These are phyloP conservation scores for Calephelis virginiensis DNA, from an alignment of 1,140 invertebrate species.

Conservation along the genomic window DNA sequence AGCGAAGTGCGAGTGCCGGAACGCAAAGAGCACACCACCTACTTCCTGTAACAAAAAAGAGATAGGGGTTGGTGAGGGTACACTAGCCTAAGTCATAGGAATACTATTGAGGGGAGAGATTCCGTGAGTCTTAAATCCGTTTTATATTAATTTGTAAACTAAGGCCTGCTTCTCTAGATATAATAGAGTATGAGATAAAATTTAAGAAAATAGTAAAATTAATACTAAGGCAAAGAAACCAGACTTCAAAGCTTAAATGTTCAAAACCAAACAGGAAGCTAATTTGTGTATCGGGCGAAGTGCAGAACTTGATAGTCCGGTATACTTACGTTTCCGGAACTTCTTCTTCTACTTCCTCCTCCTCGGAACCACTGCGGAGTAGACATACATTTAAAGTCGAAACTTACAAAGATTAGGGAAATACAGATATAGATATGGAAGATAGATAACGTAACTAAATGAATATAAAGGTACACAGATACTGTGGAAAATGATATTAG, in stretches of 20 bases:
- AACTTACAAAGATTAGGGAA: slow-evolving; percentile 19
- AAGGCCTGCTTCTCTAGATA: slow-evolving; percentile 40
- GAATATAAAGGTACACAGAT: slow-evolving; percentile 1
- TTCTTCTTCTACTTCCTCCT: slow-evolving; percentile 84
- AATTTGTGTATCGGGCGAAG: slow-evolving; percentile 10
- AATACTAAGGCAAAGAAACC: slow-evolving; percentile 50
- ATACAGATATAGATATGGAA: background rate
- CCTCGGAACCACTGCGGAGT: slow-evolving; percentile 79
- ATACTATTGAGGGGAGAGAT: slow-evolving; percentile 23
- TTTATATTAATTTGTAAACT: slow-evolving; percentile 30
- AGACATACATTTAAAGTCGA: slow-evolving; percentile 33
- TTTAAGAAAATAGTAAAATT: background rate
- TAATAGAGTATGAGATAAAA: slow-evolving; percentile 39
- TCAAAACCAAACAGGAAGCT: slow-evolving; percentile 57
- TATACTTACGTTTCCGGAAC: slow-evolving; percentile 83
- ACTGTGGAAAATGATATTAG: slow-evolving; percentile 1
- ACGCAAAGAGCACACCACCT: slow-evolving; percentile 76
- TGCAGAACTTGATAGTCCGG: background rate
- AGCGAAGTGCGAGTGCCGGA: slow-evolving; percentile 68
- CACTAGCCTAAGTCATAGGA: slow-evolving; percentile 47
- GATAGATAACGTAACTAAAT: slow-evolving; percentile 15
- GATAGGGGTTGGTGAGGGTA: slow-evolving; percentile 69
- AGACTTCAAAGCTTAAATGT: slow-evolving; percentile 62
- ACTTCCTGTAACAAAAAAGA: slow-evolving; percentile 81
- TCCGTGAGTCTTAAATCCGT: slow-evolving; percentile 29